Evolutionary conservation across 2,113 vertebrate species (phyloP).

Genomic region (Istiophorus platypterus): DNA sequence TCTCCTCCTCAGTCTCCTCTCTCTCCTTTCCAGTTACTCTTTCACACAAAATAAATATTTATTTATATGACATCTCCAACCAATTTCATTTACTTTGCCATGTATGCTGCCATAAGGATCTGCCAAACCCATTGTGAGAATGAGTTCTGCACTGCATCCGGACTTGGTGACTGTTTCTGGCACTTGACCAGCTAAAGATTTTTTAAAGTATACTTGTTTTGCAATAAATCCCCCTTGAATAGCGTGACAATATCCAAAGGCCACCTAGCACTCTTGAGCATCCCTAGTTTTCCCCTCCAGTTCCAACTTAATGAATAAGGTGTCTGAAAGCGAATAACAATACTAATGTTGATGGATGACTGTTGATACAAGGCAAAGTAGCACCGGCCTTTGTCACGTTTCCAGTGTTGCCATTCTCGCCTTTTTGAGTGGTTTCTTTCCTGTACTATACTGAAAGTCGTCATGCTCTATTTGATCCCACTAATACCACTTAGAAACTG

Average conservation of each 20-base stretch:
- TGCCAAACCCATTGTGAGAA: conserved; percentile 21
- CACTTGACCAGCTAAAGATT: conserved; percentile 69
- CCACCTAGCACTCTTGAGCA: conserved; percentile 64
- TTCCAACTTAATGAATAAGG: conserved; percentile 71
- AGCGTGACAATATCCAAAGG: conserved; percentile 77
- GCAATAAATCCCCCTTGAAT: conserved; percentile 78
- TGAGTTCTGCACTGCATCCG: conserved; percentile 12
- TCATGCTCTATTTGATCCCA: conserved; percentile 17
- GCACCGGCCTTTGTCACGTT: conserved; percentile 61
- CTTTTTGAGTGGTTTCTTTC: conserved; percentile 38
- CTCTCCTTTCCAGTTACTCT: background rate
- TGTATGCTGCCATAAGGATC: conserved; percentile 30
- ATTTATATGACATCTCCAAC: conserved; percentile 40
- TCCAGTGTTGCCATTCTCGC: conserved; percentile 39
- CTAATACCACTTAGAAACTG: conserved; percentile 60
- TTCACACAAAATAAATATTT: conserved; percentile 41
- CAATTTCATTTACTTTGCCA: conserved; percentile 59
- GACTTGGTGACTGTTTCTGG: conserved; percentile 64
- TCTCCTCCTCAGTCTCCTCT: conserved; percentile 13
- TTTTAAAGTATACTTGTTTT: conserved; percentile 73
- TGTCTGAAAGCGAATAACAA: conserved; percentile 68
- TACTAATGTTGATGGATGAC: conserved; percentile 77
- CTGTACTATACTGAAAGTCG: background rate
- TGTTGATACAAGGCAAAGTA: conserved; percentile 63
- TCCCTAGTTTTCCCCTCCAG: conserved; percentile 41